Base-by-base conservation (phyloP, 1,140 invertebrate species). In the Charaxes varanes region DNA sequence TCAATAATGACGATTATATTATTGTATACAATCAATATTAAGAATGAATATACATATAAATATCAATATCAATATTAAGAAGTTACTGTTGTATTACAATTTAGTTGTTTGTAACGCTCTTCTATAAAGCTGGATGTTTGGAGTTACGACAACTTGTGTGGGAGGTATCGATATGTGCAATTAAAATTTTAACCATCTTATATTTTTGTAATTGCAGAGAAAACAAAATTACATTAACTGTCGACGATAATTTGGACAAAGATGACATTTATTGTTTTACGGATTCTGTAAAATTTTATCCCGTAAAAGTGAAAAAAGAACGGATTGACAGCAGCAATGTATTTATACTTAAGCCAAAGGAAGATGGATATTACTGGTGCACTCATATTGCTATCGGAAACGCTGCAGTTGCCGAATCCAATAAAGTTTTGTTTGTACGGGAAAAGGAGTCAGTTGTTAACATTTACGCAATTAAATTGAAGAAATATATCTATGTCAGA, bases 301-400 rank as follows among this genome's bases (percentile, higher is more conserved):
- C 80, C 0, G 61, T 48, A 0, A 35, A 42, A 41, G 64, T 77
- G 0, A 53, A 56, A n/a, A 40, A 67, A 11, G 54, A 38, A 5
- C 30, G 44, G 3, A 41, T 50, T 3, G 33, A 58, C 1, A 51
- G 59, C 2, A 49, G 35, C 15, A 52, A 56, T 24, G 35, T 18
- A 2, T 80, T 56, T 26, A 32, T 69, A 3, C 46, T 78, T 0
- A 62, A 59, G 16, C 61, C 67, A 2, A 54, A 46, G 15, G 48
- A 45, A 2, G 66, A 85, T 45, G 84, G 84, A 11, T 77, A 80
- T 38, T 85, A 85, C 26, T 84, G 81, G 82, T 85, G 81, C 32
- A 42, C 70, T 4, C 54, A 73, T 10, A 62, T 26, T 2, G 67
- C 84, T 18, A 64, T 64, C 0, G 67, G 36, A 17, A 64, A 64